phyloP scores from a whole-genome alignment of 2,113 vertebrate species.

The Pipa parva region DNA sequence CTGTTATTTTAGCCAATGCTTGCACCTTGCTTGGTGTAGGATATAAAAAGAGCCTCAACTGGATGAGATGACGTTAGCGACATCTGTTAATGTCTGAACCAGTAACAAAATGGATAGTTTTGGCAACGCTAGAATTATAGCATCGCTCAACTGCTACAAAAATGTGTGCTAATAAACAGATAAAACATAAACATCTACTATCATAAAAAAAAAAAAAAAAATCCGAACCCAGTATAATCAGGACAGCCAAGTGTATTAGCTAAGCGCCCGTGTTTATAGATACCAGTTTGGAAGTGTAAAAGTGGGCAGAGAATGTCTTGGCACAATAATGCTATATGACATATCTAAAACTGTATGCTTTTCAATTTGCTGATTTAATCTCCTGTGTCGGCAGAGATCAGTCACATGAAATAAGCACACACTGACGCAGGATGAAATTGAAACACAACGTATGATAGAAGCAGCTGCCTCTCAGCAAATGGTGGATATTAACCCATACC shows the following conservation, averaged over 20 bases:
- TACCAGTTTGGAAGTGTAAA: neutral
- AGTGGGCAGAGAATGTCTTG: neutral
- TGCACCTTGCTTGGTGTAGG: too few species aligned
- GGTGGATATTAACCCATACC: slow-evolving; percentile 16
- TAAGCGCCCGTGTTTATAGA: neutral
- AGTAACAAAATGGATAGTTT: too few species aligned
- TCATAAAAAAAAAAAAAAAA: too few species aligned
- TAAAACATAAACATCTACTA: too few species aligned
- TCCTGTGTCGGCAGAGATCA: slow-evolving; percentile 3
- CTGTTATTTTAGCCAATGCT: too few species aligned
- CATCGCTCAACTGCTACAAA: too few species aligned
- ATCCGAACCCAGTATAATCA: too few species aligned
- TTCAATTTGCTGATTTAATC: slow-evolving; percentile 1
- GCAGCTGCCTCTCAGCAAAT: slow-evolving; percentile 2
- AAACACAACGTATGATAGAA: neutral
- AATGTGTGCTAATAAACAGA: too few species aligned
- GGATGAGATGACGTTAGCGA: too few species aligned
- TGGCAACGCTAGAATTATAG: too few species aligned
- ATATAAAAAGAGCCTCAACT: too few species aligned
- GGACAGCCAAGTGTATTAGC: neutral
- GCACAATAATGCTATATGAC: neutral
- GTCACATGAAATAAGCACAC: slow-evolving; percentile 2
- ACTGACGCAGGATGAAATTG: slow-evolving; percentile 1
- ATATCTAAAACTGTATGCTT: neutral
- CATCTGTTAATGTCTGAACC: too few species aligned